Evolutionary conservation across 2,113 vertebrate species (phyloP).

Genomic region (Tragelaphus imberbis): DNA sequence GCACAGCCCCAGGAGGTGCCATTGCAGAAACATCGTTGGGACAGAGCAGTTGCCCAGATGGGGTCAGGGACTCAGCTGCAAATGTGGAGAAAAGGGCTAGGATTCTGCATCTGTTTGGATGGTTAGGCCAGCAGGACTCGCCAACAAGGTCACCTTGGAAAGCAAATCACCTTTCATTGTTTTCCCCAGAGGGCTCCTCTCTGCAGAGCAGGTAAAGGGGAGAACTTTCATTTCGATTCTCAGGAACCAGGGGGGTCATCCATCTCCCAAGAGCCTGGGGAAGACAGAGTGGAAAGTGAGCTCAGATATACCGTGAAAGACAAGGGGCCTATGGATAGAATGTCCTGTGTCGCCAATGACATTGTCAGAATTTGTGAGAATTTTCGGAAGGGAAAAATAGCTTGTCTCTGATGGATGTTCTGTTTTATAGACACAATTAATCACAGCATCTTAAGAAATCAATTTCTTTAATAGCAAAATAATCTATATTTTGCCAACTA

Average conservation of each 20-base stretch:
- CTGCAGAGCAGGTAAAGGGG: not conserved
- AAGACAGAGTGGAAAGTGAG: not conserved
- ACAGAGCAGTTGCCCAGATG: rapidly evolving
- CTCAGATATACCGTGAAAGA: not conserved
- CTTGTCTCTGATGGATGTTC: slow-evolving; percentile 53
- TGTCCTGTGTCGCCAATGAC: not conserved
- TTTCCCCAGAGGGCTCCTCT: not conserved
- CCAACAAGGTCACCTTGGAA: not conserved
- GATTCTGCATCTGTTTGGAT: not conserved
- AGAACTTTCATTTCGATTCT: not conserved
- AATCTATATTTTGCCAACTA: slow-evolving; percentile 42
- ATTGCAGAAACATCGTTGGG: rapidly evolving
- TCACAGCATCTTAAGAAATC: slow-evolving; percentile 43
- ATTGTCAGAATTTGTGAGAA: not conserved
- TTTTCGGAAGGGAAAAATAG: slow-evolving; percentile 46
- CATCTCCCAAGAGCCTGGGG: not conserved
- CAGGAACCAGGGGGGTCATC: not conserved
- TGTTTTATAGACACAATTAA: slow-evolving; percentile 44
- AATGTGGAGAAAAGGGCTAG: not conserved
- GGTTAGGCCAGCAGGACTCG: not conserved
- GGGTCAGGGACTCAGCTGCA: rapidly evolving
- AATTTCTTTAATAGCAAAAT: slow-evolving; percentile 37
- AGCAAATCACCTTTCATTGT: not conserved
- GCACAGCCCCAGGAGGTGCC: rapidly evolving
- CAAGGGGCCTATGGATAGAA: not conserved